Evolutionary conservation across 30 jellyfish, hydroid and myxozoan species (phyloP), one percentile per base, ranked within the genome.

Genomic region (Rhopilema esculentum): DNA sequence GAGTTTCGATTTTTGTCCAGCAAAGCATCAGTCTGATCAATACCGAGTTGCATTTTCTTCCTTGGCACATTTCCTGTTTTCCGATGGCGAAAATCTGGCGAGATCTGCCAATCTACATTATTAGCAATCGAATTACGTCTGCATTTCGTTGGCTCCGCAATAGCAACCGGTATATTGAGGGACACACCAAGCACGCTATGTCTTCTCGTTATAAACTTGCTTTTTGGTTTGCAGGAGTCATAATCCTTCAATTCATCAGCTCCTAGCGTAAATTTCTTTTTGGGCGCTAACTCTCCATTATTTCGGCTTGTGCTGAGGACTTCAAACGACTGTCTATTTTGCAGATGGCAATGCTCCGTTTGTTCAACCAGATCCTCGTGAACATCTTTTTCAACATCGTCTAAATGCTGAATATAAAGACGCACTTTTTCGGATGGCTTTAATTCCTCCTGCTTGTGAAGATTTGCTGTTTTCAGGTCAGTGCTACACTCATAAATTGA

Each of bases 391-490:
- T 76, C 52, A 33, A 23, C 16, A 52, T 62, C n/a, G 27, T 78
- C 77, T 52, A 61, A 23, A 9, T 66, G 29, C 23, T 31, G 79
- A 20, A 80, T 80, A 72, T 80, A 80, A 6, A 69, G 80, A 0
- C 49, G 90, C 12, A 80, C 90, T 30, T 66, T 80, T 52, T 80
- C 90, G 15, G 28, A 80, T 1, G 80, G 21, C 20, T 31, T 80
- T 1, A 80, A 23, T 48, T 65, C 82, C 32, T 80, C 75, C 9
- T 27, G 82, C 27, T 68, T 16, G 22, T 23, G 62, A 28, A 68
- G 66, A 9, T 18, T 27, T 32, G 82, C 22, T 33, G 48, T 53
- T 1, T 69, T 25, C 0, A 63, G 8, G 27, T 23, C 29, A 1
- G 72, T 29, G 24, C 50, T 16, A 30, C 16, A 1, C 19, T 53